These are phyloP conservation scores for Beroe forskalii DNA, from an alignment of 37 sponge, comb jelly and placozoan genomes.

Conservation along the genomic window DNA sequence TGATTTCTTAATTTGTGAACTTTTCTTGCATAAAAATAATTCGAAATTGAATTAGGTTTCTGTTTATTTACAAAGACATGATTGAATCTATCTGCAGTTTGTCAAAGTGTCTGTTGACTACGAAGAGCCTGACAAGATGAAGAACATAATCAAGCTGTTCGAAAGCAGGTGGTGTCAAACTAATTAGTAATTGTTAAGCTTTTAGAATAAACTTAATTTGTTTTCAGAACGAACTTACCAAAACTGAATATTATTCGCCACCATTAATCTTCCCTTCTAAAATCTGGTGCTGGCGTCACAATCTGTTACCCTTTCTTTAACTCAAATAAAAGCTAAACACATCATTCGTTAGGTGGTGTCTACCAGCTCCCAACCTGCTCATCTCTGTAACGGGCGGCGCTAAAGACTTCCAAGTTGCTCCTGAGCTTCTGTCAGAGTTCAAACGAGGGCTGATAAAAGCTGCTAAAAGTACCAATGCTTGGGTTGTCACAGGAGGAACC, in stretches of 20 bases:
- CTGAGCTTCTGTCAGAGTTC: conserved; percentile 51
- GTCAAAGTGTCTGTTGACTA: conserved; percentile 7
- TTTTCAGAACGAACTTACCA: too few species aligned
- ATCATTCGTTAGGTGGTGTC: conserved; percentile 5
- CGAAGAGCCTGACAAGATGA: conserved; percentile 7
- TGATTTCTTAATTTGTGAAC: too few species aligned
- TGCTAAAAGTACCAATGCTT: conserved; percentile 57
- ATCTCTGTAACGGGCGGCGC: conserved; percentile 59
- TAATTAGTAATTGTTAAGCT: too few species aligned
- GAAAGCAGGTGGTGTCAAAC: conserved; percentile 55
- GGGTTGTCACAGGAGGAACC: conserved; percentile 61
- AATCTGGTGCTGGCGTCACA: too few species aligned
- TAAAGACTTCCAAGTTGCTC: conserved; percentile 25
- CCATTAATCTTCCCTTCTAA: too few species aligned
- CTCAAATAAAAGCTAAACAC: too few species aligned
- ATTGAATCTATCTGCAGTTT: too few species aligned
- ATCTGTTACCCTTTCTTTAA: too few species aligned
- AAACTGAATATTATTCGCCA: too few species aligned
- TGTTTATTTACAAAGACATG: too few species aligned
- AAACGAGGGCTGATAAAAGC: conserved; percentile 33
- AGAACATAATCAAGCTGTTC: conserved; percentile 9
- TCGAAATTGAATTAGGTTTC: too few species aligned
- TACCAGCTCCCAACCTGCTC: conserved; percentile 49
- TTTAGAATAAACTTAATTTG: background rate
- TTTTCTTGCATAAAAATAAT: too few species aligned